Evolutionary conservation across 2,888 invertebrate genomes (phyloP), one percentile per base, ranked within the genome.

Genomic region (Iphiclides podalirius): DNA sequence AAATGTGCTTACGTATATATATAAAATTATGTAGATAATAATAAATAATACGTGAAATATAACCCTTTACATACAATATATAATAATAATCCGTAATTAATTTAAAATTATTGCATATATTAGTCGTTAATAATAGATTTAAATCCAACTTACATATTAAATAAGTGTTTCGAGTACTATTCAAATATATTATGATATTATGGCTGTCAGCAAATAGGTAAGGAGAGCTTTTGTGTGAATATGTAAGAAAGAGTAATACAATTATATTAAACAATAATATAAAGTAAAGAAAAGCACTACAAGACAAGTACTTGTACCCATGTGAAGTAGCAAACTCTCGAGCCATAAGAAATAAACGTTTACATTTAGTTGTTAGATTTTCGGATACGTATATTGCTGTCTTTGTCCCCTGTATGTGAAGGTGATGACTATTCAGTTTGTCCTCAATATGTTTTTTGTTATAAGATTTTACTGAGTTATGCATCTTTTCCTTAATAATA

Each of bases 351-450:
- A 16, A 13, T 13, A 33, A 8, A 1, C 33, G 41, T 11, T 33
- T 42, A 9, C 7, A 13, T 13, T 34, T 42, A 9, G 41, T 11
- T 6, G 41, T 28, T 9, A 41, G 15, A 11, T 33, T 41, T 33
- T 41, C 41, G 1, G 41, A 41, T 4, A 33, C 12, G n/a, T 33
- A 41, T 2, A 42, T 20, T 2, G 41, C 11, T 1, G n/a, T 12
- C 17, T 42, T 42, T 11, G 40, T 13, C 15, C 40, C 40, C 28
- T 40, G 14, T 3, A 40, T 40, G 1, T 28, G 14, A n/a, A 40
- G 16, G 9, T 33, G 33, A 1, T 4, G 2, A 4, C 33, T 33
- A 12, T 26, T 39, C 1, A 39, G 12, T 11, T 33, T 42, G 11
- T 42, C 33, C 8, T 8, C 33, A 1, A 11, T 8, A 20, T 20